These are phyloP conservation scores for Stenolophus ochropezus DNA, from an alignment of 2,888 invertebrate genomes.

Conservation along the genomic window DNA sequence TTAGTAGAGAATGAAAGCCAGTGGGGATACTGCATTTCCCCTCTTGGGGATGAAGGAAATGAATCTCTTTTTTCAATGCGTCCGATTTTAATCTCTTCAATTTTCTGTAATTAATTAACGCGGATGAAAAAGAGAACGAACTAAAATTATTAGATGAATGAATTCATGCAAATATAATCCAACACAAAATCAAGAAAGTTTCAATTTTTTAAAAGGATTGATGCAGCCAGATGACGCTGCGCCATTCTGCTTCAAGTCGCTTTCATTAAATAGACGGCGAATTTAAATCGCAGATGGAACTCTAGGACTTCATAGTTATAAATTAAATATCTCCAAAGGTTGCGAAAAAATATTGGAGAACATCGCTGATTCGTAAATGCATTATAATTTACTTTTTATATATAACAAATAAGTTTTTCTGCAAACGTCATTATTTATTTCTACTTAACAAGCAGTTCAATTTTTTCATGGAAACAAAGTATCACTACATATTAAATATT, in stretches of 20 bases:
- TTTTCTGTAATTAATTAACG: slow-evolving; percentile 3
- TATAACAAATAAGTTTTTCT: too few relatives aligned
- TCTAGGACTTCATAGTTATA: slow-evolving; percentile 4
- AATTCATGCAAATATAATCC: slow-evolving; percentile 36
- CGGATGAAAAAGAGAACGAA: not conserved
- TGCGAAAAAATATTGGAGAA: not conserved
- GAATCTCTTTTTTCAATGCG: not conserved
- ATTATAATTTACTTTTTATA: too few relatives aligned
- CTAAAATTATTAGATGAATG: slow-evolving; percentile 18
- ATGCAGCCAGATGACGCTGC: slow-evolving; percentile 7
- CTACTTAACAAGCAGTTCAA: too few relatives aligned
- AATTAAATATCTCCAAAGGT: not conserved
- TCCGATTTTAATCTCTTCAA: not conserved
- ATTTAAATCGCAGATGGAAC: slow-evolving; percentile 23
- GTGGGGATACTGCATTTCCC: too few relatives aligned
- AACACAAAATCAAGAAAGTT: slow-evolving; percentile 37
- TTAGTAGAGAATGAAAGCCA: too few relatives aligned
- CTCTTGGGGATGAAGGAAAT: too few relatives aligned
- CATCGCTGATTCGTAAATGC: too few relatives aligned
- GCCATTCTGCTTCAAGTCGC: not conserved
- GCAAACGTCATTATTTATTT: too few relatives aligned
- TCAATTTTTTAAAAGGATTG: slow-evolving; percentile 41
- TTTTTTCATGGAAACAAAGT: too few relatives aligned
- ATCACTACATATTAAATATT: too few relatives aligned
- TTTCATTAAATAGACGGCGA: slow-evolving; percentile 24